Percentiles rank a stretch among this genome's conserved stretches.
phyloP scores from a whole-genome alignment of 2,888 invertebrate species.

The Philereme vetulata region DNA sequence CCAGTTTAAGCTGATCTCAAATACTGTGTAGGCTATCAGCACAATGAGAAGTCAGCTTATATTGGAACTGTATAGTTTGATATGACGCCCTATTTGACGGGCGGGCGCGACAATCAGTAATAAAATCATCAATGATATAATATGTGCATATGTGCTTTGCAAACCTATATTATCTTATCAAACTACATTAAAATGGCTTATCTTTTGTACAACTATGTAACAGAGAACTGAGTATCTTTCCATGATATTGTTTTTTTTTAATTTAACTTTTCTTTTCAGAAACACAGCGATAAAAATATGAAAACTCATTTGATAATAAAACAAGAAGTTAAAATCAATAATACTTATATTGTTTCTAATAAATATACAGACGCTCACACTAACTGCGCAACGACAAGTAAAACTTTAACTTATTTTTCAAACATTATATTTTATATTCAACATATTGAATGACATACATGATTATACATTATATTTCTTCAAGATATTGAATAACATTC shows the following conservation, averaged over 20 bases:
- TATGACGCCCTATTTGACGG: no score
- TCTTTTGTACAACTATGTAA: no score
- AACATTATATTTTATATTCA: constrained; percentile 77
- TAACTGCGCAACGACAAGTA: constrained; percentile 58
- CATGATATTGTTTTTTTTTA: not conserved
- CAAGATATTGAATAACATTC: constrained; percentile 68
- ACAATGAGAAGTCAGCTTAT: no score
- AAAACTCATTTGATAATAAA: constrained; percentile 50
- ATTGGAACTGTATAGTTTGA: no score
- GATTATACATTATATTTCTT: constrained; percentile 52
- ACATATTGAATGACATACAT: constrained; percentile 70
- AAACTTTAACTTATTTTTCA: constrained; percentile 61
- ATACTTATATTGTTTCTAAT: constrained; percentile 78
- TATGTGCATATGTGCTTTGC: no score
- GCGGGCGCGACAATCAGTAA: no score
- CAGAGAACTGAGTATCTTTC: not conserved
- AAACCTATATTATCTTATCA: no score
- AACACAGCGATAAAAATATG: constrained; percentile 46
- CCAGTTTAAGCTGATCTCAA: no score
- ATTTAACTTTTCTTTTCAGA: constrained; percentile 43
- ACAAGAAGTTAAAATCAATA: constrained; percentile 59
- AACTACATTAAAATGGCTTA: no score
- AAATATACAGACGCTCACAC: constrained; percentile 67
- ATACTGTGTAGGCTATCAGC: no score
- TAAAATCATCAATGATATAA: no score